A percentile compares a stretch with the other conserved stretches of the same genome.
These are phyloP conservation scores for Eurois occulta DNA, from an alignment of 2,888 invertebrate species.

Conservation along the genomic window DNA sequence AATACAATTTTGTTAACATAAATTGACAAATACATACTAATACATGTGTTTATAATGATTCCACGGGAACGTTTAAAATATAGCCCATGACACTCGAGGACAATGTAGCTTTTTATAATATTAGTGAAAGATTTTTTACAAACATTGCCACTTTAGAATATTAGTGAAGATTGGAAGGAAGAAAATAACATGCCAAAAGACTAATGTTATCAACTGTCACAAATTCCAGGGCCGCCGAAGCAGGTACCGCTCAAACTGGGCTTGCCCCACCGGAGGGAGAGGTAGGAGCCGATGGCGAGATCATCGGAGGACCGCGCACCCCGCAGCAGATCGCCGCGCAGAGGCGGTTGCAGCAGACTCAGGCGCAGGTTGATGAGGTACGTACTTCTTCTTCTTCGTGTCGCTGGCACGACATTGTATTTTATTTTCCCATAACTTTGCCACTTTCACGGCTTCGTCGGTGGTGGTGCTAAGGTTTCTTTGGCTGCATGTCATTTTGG, in stretches of 20 bases:
- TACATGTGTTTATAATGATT: not conserved
- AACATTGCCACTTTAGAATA: not conserved
- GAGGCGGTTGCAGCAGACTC: conserved; percentile 95
- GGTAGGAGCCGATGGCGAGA: conserved; percentile 88
- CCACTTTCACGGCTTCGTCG: not conserved
- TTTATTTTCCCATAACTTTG: not conserved
- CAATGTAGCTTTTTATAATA: not conserved
- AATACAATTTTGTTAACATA: not conserved
- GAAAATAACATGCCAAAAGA: not conserved
- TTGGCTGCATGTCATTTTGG: not conserved
- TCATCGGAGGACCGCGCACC: conserved; percentile 96
- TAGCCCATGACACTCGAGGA: not conserved
- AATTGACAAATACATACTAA: not conserved
- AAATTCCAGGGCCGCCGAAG: conserved; percentile 80
- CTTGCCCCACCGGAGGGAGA: conserved; percentile 92
- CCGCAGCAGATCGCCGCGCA: conserved; percentile 96
- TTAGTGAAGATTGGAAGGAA: not conserved
- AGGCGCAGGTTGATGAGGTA: conserved; percentile 96
- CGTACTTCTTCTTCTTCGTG: conserved; percentile 9
- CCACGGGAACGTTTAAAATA: no score
- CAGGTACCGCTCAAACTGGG: conserved; percentile 87
- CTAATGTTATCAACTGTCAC: not conserved
- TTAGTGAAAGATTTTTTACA: not conserved
- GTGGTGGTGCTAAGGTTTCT: not conserved
- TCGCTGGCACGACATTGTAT: not conserved